Base-by-base conservation (phyloP, 2,888 invertebrate species). In the Lamellibrachia columna region DNA sequence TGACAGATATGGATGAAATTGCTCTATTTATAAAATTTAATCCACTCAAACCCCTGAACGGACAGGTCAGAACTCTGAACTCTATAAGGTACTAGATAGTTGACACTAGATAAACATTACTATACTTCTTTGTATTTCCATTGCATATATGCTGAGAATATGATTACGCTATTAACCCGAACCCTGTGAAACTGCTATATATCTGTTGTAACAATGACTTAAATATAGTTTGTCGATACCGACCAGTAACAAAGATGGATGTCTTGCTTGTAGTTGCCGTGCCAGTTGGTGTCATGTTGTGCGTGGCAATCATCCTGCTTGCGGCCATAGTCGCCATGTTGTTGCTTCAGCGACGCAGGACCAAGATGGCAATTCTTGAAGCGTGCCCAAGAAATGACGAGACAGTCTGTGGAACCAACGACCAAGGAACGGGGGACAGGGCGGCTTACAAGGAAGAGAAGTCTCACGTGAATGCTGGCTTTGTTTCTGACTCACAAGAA, bases 251-350 rank as follows among this genome's bases (percentile, higher is more conserved):
- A 40, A 40, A 40, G 40, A 40, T 58, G 58, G 11, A 8, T 58
- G 58, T 58, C 58, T 58, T 58, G 58, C 6, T 92, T 90, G 52
- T 11, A 93, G 93, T 92, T 28, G 75, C 90, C 52, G 92, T 93
- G 40, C 60, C 92, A 6, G 92, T 92, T 1, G 93, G 93, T 11
- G 92, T 92, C 52, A 92, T 93, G 58, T 91, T 92, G 60, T 90
- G 92, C 22, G n/a, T 93, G 9, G 93, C 93, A 28, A 91, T 52
- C 53, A 4, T 93, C 58, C 90, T 93, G 8, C 92, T 93, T 7
- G 8, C 92, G 4, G 93, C 90, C 53, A 92, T 93, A 58, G 90
- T 93, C 58, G 92, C 90, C 60, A 93, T 93, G 9, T 90, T 93
- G 92, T 53, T 93, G 75, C 75, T 75, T 75, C 75, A 75, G 75